A percentile compares a stretch with the other conserved stretches of the same genome.
phyloP scores from a whole-genome alignment of 2,888 invertebrate genomes.

The Drosophila imparisetae region DNA sequence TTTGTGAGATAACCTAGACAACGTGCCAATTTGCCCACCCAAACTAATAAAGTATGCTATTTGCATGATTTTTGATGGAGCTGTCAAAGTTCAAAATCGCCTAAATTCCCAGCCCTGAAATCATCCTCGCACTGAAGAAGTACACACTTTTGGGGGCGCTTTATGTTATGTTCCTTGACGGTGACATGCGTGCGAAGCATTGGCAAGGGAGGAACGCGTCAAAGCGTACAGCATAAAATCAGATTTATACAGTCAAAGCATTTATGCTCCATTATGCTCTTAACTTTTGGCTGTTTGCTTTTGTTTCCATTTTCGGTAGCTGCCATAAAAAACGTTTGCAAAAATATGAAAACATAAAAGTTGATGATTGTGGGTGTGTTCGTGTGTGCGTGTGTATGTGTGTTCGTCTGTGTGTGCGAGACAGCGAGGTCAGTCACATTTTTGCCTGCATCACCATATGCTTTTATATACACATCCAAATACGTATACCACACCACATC shows the following conservation, averaged over 20 bases:
- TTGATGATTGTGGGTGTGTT: conserved; percentile 28
- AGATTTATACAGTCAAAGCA: conserved; percentile 70
- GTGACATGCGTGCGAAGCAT: conserved; percentile 25
- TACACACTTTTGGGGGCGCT: background rate
- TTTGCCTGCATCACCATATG: conserved; percentile 25
- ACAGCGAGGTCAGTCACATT: conserved; percentile 53
- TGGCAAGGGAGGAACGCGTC: conserved; percentile 40
- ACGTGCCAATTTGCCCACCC: background rate
- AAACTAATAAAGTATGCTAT: conserved; percentile 36
- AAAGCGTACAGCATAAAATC: conserved; percentile 65
- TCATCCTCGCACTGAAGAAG: conserved; percentile 4
- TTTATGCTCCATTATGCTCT: conserved; percentile 78
- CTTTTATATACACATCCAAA: conserved; percentile 27
- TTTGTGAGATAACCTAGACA: background rate
- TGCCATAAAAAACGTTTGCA: conserved; percentile 59
- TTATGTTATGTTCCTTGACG: conserved; percentile 1
- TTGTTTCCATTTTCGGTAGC: conserved; percentile 52
- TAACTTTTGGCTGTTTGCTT: conserved; percentile 57
- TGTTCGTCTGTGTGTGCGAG: conserved; percentile 11
- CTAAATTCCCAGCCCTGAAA: conserved; percentile 30
- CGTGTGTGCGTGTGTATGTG: conserved; percentile 8
- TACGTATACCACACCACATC: conserved; percentile 21
- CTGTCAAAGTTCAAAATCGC: conserved; percentile 15
- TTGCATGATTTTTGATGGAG: conserved; percentile 30
- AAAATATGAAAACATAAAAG: conserved; percentile 50